Base-by-base conservation (phyloP, 2,797 vertebrate species). In the Anguilla pacifica region DNA sequence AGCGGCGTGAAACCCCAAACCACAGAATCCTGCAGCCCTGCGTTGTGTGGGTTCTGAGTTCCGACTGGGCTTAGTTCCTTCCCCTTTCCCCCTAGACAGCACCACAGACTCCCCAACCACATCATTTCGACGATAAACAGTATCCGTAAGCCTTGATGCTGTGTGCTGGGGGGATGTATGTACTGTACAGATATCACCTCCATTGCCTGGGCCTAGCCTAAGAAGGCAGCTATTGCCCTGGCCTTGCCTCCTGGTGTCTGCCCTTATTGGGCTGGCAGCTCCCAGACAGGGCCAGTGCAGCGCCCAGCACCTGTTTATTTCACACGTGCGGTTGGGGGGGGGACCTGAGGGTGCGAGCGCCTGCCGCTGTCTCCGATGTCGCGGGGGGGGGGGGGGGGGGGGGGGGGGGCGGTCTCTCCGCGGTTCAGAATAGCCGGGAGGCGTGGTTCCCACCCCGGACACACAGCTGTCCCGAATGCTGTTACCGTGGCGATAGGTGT, bases 351-450 rank as follows among this genome's bases (percentile, higher is more conserved):
- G 19, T 59, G 57, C 17, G 57, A 59, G 15, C 17, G 17, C 61
- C 53, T 31, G 61, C 64, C 85, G 70, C 25, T 7, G 55, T 72
- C 86, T 91, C 88, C 88, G 82, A 86, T 89, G 83, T 87, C 90
- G 67, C 0, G n/a, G n/a, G n/a, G n/a, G n/a, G n/a, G n/a, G n/a
- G n/a, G n/a, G n/a, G n/a, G n/a, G n/a, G n/a, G n/a, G 49, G 79
- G 64, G n/a, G 85, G 70, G 86, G 84, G 84, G 1, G 35, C 35
- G 35, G 35, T 1, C 35, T 89, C 88, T 74, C 55, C 88, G 85
- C 84, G 88, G 90, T 87, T 74, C 87, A 88, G 90, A 90, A 90
- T 92, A 92, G 90, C 85, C 83, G 79, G 59, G 53, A 84, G 57
- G 53, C 84, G 70, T 86, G 55, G 46, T 31, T 31, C 82, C 9